Percentiles rank a stretch among this genome's conserved stretches.
Evolutionary conservation across 2,797 vertebrate genomes (phyloP).

Genomic region (Cossypha heuglini): DNA sequence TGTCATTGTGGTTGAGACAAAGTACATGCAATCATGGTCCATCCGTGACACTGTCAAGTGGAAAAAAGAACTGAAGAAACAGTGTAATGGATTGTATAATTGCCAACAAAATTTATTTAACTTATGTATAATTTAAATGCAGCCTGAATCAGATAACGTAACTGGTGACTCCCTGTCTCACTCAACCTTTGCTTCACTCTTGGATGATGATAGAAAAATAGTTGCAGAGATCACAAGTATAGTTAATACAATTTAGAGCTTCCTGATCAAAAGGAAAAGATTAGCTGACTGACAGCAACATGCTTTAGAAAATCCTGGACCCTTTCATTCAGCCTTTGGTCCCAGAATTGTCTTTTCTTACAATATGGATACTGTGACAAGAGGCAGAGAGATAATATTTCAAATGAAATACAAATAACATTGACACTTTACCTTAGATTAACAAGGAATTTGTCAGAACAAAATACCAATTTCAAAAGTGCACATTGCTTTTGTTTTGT

Average conservation of each 20-base stretch:
- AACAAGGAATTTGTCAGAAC: not conserved
- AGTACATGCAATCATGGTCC: not conserved
- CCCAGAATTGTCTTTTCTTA: not conserved
- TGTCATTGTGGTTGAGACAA: not conserved
- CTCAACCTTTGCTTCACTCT: not conserved
- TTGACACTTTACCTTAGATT: not conserved
- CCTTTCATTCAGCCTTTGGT: not conserved
- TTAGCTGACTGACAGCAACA: not conserved
- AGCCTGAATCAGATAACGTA: not conserved
- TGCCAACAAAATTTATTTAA: not conserved
- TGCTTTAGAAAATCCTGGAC: not conserved
- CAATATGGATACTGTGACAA: not conserved
- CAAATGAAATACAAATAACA: not conserved
- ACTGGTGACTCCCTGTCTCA: not conserved
- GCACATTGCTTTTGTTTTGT: not conserved
- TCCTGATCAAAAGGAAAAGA: not conserved
- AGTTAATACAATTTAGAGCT: not conserved
- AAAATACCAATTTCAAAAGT: not conserved
- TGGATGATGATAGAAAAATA: not conserved
- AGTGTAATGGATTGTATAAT: not conserved
- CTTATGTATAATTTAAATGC: not conserved
- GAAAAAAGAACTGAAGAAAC: not conserved
- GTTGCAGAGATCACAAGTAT: not conserved
- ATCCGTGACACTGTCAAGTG: not conserved
- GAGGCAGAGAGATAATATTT: not conserved